Conservation (phyloP, 2,888 invertebrate genomes). For the Tanaodytes sp. region DNA sequence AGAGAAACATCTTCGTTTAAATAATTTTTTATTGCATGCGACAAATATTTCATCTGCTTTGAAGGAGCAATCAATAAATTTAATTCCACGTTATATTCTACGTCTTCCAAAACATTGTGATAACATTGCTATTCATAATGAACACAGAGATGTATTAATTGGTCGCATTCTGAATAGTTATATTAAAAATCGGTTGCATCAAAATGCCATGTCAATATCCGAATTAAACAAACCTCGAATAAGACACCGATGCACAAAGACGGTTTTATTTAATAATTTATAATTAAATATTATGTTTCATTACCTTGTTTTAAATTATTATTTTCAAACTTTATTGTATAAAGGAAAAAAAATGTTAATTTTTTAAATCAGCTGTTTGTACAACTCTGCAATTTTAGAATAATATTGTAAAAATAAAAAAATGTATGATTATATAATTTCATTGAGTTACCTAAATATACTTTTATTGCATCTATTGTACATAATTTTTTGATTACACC, state of each 20-base stretch:
- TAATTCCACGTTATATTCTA: not conserved
- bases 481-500: too few relatives aligned
- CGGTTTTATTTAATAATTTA: not conserved
- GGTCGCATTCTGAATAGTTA: not conserved
- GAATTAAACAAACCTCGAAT: not conserved
- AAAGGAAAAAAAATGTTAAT: not conserved
- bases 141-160: constrained; percentile 2
- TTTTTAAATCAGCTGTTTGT: too few relatives aligned
- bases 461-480: not conserved
- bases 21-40: not conserved
- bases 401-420: not conserved
- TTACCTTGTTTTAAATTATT: not conserved
- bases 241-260: constrained; percentile 3
- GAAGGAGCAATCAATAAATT: not conserved
- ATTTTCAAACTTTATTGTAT: not conserved
- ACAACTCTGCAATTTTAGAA: too few relatives aligned
- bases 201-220: not conserved
- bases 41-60: not conserved
- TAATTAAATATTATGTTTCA: constrained; percentile 1
- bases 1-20: not conserved
- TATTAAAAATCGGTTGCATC: not conserved
- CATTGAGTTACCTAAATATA: too few relatives aligned
- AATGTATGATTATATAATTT: too few relatives aligned
- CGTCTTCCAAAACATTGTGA: not conserved
- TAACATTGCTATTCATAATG: not conserved